Conservation (phyloP, 2,888 invertebrate species). For the Ichneumon xanthorius region DNA sequence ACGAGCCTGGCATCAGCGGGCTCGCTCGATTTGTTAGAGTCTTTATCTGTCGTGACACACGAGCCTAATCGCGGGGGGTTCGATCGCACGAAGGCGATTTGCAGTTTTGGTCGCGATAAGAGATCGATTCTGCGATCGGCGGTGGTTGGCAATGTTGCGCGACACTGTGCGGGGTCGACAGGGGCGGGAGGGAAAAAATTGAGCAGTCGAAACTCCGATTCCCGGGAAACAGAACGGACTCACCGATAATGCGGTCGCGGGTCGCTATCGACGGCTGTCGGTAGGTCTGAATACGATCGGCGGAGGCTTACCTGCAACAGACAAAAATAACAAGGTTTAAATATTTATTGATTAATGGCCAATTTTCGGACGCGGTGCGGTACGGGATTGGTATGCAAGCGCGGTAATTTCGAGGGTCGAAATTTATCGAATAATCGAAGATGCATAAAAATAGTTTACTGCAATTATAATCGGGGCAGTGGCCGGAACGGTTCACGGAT, state of each 20-base stretch:
- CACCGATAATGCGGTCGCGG: slow-evolving; percentile 47
- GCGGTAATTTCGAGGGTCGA: neutral
- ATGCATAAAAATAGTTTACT: neutral
- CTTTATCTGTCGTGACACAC: slow-evolving; percentile 55
- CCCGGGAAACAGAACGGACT: slow-evolving; percentile 60
- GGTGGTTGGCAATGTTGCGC: slow-evolving; percentile 5
- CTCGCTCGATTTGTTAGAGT: slow-evolving; percentile 63
- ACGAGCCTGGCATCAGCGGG: slow-evolving; percentile 57
- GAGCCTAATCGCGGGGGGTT: slow-evolving; percentile 50
- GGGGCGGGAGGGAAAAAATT: neutral
- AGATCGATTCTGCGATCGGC: slow-evolving; percentile 52
- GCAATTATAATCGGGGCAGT: neutral
- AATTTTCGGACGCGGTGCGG: neutral
- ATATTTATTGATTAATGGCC: neutral
- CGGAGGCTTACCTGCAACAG: slow-evolving; percentile 73
- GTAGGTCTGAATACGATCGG: neutral
- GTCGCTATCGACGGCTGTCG: neutral
- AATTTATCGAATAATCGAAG: neutral
- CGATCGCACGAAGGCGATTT: slow-evolving; percentile 25
- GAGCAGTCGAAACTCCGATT: neutral
- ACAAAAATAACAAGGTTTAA: slow-evolving; percentile 49
- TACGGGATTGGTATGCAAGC: neutral
- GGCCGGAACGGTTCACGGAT: neutral
- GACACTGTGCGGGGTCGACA: neutral
- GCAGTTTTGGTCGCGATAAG: slow-evolving; percentile 48